These are phyloP conservation scores for Aquatica leii DNA, from an alignment of 2,888 invertebrate species.

Conservation along the genomic window DNA sequence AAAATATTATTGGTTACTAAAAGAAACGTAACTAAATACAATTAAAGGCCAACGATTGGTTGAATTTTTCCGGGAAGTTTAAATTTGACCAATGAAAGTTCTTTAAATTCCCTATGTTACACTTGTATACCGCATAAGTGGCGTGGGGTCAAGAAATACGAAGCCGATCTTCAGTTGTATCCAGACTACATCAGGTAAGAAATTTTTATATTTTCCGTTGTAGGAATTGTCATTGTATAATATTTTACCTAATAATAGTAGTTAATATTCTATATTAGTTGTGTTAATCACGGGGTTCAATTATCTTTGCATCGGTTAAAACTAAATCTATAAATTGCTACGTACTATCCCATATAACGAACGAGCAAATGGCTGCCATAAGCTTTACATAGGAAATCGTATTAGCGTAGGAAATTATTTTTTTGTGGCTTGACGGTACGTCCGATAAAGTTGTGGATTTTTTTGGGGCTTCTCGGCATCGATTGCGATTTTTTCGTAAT, in stretches of 20 bases:
- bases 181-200: constrained; percentile 68
- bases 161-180: constrained; percentile 68
- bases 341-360: constrained; percentile 60
- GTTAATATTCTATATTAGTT: constrained; percentile 52
- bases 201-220: constrained; percentile 65
- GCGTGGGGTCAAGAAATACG: constrained; percentile 71
- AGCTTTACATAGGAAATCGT: constrained; percentile 61
- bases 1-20: constrained; percentile 59
- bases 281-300: constrained; percentile 46
- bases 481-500: constrained; percentile 51
- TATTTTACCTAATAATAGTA: constrained; percentile 55
- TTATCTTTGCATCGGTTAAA: constrained; percentile 49
- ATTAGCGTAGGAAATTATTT: constrained; percentile 43
- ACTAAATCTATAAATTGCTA: constrained; percentile 55
- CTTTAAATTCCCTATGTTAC: constrained; percentile 58
- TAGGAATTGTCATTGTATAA: constrained; percentile 63
- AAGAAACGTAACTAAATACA: constrained; percentile 65
- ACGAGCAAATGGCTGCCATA: constrained; percentile 65
- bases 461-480: constrained; percentile 47
- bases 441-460: constrained; percentile 45
- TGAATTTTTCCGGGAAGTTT: constrained; percentile 67
- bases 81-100: constrained; percentile 65
- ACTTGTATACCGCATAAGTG: constrained; percentile 69
- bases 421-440: constrained; percentile 40
- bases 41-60: constrained; percentile 63